Evolutionary conservation across 2,113 vertebrate genomes (phyloP), one percentile per base, ranked within the genome.

Genomic region (Alectura lathami): DNA sequence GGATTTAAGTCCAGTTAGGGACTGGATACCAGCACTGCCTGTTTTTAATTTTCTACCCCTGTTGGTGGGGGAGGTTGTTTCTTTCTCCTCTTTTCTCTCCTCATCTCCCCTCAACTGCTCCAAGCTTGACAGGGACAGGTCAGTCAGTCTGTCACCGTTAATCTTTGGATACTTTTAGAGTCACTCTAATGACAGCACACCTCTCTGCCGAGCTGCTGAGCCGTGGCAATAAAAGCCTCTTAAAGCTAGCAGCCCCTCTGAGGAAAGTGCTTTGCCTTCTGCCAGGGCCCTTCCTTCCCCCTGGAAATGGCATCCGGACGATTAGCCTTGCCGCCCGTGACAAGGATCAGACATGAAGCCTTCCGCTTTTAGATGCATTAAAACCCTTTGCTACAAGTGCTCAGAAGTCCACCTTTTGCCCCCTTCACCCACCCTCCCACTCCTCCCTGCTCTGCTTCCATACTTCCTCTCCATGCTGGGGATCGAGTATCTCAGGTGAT

Each of bases 251-350:
- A 86, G 94, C 95, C 94, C 96, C 91, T 91, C 97, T 97, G 98
- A 97, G 96, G 95, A 96, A 97, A 96, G 92, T 98, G 98, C 94
- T 97, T 97, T 93, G 92, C 94, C 83, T 97, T 75, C 98, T 96
- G 96, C 96, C 77, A 27, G 95, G 91, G 63, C 53, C 45, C 17
- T 86, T 94, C 92, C 93, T 89, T 88, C 67, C 54, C 48, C n/a
- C 67, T 91, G 68, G 94, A 96, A 97, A 89, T 94, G 94, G 92
- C 96, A 96, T 92, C 73, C 21, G 17, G 87, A 62, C 21, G 20
- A 96, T 96, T 93, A 96, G 76, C 66, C 89, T 69, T 11, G 88
- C 94, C 9, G 9, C 81, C 96, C 13, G 0, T 96, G 97, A 97
- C 96, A 96, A 88, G 92, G n/a, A 94, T 95, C 24, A 38, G 95